A percentile compares a stretch with the other conserved stretches of the same genome.
These are phyloP conservation scores for Hofmannophila pseudospretella DNA, from an alignment of 2,888 invertebrate species.

Conservation along the genomic window DNA sequence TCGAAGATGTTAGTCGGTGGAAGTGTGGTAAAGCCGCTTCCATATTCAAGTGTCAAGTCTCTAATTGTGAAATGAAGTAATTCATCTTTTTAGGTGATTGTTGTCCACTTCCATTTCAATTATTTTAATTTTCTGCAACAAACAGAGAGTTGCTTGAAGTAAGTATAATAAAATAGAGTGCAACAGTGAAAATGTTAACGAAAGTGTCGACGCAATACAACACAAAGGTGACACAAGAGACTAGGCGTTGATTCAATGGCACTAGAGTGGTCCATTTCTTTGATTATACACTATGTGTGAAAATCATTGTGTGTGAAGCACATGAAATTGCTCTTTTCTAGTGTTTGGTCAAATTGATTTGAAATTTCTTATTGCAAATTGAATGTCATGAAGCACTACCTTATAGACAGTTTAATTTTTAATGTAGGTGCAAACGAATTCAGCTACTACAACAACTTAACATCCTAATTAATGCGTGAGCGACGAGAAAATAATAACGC, in stretches of 20 bases:
- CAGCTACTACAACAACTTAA: too few species aligned
- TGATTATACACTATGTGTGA: constrained; percentile 50
- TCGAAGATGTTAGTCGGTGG: constrained; percentile 54
- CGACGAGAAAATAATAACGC: too few species aligned
- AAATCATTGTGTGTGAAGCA: too few species aligned
- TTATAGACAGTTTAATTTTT: too few species aligned
- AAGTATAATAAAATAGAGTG: constrained; percentile 6
- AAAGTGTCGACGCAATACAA: neutral
- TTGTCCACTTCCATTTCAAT: neutral
- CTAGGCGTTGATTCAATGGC: constrained; percentile 34
- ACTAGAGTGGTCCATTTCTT: constrained; percentile 49
- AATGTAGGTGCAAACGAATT: too few species aligned
- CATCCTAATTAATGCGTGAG: too few species aligned
- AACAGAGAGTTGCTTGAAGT: neutral
- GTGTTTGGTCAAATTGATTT: too few species aligned
- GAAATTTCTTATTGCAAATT: too few species aligned
- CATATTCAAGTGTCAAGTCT: constrained; percentile 37
- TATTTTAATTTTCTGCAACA: constrained; percentile 11
- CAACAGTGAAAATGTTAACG: constrained; percentile 10
- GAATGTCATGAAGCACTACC: too few species aligned
- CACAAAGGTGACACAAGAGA: constrained; percentile 11
- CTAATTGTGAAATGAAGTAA: constrained; percentile 8
- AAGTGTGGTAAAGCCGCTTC: constrained; percentile 66
- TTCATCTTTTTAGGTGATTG: constrained; percentile 10
- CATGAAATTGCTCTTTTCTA: constrained; percentile 22